phyloP scores from a whole-genome alignment of 1,140 invertebrate species.

The Tetragnatha versicolor region DNA sequence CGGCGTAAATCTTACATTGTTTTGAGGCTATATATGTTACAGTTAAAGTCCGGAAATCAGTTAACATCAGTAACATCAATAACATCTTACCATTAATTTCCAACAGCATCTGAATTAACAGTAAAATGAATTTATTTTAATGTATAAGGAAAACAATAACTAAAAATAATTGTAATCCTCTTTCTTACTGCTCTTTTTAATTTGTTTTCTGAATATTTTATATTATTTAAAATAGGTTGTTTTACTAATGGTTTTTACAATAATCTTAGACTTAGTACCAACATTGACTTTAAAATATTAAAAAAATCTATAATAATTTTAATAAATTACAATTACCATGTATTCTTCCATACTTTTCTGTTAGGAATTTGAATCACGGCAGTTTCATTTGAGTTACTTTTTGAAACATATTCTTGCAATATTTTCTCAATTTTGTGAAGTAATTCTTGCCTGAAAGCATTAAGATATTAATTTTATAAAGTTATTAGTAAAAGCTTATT shows the following conservation, averaged over 20 bases:
- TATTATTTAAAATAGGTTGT: neutral
- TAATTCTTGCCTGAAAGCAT: neutral
- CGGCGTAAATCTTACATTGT: no score
- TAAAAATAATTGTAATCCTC: neutral
- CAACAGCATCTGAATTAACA: no score
- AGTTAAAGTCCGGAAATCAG: no score
- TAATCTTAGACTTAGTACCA: neutral
- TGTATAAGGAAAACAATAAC: no score
- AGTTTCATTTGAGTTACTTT: neutral
- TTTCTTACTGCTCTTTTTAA: neutral
- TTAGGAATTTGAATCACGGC: constrained; percentile 7
- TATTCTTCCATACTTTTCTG: constrained; percentile 21
- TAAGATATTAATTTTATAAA: no score
- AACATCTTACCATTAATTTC: no score
- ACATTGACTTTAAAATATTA: neutral
- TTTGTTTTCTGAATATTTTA: neutral
- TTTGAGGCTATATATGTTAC: no score
- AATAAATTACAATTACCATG: neutral
- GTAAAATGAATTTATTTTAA: no score
- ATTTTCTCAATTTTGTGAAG: constrained; percentile 26
- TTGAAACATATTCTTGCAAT: neutral
- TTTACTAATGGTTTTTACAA: neutral
- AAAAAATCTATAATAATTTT: neutral
- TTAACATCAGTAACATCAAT: no score
- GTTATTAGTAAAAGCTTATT: no score